Evolutionary conservation across 2,113 vertebrate species (phyloP).

Genomic region (Thymallus thymallus): DNA sequence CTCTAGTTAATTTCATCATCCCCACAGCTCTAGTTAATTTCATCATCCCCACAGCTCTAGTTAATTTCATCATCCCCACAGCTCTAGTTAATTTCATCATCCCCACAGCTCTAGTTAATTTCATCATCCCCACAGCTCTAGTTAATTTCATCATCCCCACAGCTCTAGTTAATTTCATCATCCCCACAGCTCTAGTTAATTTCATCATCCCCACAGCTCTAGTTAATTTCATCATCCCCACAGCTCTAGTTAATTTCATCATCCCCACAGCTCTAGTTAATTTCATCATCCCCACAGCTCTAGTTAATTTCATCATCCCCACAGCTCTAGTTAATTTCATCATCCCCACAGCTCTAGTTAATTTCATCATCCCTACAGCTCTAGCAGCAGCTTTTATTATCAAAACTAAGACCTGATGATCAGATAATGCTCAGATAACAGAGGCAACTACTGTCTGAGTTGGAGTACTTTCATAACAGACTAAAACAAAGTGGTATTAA

Average conservation of each 20-base stretch:
- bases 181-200: constrained; percentile 19
- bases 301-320: constrained; percentile 22
- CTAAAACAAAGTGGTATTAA: neutral
- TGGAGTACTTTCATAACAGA: neutral
- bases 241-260: constrained; percentile 25
- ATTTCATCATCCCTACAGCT: too few species aligned
- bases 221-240: constrained; percentile 21
- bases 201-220: constrained; percentile 13
- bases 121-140: constrained; percentile 9
- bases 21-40: constrained; percentile 22
- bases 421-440: neutral
- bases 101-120: constrained; percentile 23
- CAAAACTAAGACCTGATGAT: neutral
- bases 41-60: constrained; percentile 9
- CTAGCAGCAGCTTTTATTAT: neutral
- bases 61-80: constrained; percentile 20
- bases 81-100: constrained; percentile 25
- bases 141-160: constrained; percentile 20
- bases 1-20: constrained; percentile 24
- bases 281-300: constrained; percentile 15
- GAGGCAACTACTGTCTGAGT: neutral
- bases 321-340: constrained; percentile 24
- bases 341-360: neutral
- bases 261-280: constrained; percentile 17
- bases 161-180: constrained; percentile 25